Base-by-base conservation (phyloP, 1,140 invertebrate genomes). In the Pogonognathellus flavescens region DNA sequence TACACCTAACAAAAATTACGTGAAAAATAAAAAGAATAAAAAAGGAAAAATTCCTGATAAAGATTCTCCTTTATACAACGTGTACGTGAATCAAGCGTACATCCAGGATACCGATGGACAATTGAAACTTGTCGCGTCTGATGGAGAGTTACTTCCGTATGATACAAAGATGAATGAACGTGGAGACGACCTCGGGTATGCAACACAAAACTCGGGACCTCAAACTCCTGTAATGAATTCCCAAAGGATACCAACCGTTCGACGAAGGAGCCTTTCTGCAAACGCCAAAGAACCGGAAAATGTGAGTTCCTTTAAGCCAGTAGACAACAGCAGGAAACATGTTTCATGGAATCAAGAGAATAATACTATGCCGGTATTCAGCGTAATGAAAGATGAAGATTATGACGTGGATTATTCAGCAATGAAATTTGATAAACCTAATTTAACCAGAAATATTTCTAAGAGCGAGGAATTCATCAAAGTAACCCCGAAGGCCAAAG, bases 51-150 rank as follows among this genome's bases (percentile, higher is more conserved):
- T 20, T 14, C 20, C 70, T n/a, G 57, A 55, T 22, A 60, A 83
- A 16, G 22, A 84, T 49, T 83, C 53, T 18, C 86, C 87, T 52
- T 62, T 89, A 22, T 89, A 89, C 80, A 89, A 88, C 59, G 88
- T 89, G 20, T 88, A 86, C 83, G 86, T 89, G n/a, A 88, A 87
- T 66, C 86, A 86, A 82, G 84, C 87, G 13, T 88, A 86, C 59
- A 88, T 87, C 53, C 86, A 87, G 84, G 85, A 86, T 57, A 85
- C 81, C 14, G 82, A 89, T 85, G 88, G 88, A 13, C 84, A 86
- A 66, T 83, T 88, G 16, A 86, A 87, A 86, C 53, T 86, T 22
- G 85, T 88, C 7, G 82, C 82, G 0, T 16, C 59, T 3, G 49
- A 62, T 6, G 72, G 55, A 60, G 31, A 85, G 53, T 82, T 81